phyloP scores from a whole-genome alignment of 1,140 invertebrate genomes.

The Polypedilum pembai region DNA sequence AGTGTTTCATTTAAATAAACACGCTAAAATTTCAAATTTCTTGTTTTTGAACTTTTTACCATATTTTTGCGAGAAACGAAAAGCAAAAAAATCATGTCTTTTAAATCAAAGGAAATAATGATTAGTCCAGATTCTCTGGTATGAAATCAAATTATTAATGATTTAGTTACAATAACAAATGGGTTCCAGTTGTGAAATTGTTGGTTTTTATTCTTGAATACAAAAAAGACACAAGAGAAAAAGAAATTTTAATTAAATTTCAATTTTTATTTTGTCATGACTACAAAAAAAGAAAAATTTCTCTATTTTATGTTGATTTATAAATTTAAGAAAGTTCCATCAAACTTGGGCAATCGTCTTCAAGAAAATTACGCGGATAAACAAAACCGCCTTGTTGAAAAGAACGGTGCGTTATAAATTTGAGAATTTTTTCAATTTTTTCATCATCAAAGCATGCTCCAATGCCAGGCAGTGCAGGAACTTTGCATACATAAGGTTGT shows the following conservation, averaged over 20 bases:
- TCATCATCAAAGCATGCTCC: neutral
- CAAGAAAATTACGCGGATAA: conserved; percentile 28
- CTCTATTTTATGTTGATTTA: neutral
- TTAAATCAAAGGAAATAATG: too few species aligned
- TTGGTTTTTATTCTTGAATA: too few species aligned
- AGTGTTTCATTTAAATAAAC: too few species aligned
- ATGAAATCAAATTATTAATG: too few species aligned
- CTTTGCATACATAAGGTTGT: conserved; percentile 28
- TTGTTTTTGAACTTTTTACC: too few species aligned
- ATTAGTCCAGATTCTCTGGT: too few species aligned
- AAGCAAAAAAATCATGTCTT: too few species aligned
- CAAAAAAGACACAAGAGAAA: neutral
- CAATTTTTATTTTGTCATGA: neutral
- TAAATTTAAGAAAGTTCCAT: neutral
- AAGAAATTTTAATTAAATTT: neutral
- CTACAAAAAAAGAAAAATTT: neutral
- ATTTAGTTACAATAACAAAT: too few species aligned
- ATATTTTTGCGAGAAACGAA: too few species aligned
- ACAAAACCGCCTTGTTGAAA: conserved; percentile 29
- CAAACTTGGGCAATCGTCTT: conserved; percentile 30
- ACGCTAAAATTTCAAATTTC: too few species aligned
- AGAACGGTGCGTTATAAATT: conserved; percentile 28
- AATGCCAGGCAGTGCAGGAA: conserved; percentile 30
- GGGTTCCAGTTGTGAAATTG: too few species aligned
- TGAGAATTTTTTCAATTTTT: conserved; percentile 29